These are phyloP conservation scores for Keiferia lycopersicella DNA, from an alignment of 2,888 invertebrate species.

Conservation along the genomic window DNA sequence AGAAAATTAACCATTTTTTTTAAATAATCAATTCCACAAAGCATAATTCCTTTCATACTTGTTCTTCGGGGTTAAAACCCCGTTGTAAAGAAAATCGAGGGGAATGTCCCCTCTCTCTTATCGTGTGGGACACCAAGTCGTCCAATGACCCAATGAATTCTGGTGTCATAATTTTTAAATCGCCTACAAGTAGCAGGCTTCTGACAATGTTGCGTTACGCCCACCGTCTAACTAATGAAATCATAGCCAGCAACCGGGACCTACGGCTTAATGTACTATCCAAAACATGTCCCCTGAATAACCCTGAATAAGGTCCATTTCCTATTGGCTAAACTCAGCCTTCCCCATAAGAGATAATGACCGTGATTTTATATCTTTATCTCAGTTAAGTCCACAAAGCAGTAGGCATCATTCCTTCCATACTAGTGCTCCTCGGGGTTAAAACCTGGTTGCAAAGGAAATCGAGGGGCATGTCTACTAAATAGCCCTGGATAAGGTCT, in stretches of 20 bases:
- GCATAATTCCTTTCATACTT: conserved; percentile 95
- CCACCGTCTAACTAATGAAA: no score
- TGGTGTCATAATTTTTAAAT: no score
- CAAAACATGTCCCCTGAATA: conserved; percentile 92
- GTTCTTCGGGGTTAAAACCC: conserved; percentile 91
- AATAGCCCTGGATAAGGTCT: conserved; percentile 89
- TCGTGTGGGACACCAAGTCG: no score
- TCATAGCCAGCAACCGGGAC: no score
- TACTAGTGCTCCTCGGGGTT: conserved; percentile 90
- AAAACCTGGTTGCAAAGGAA: conserved; percentile 94
- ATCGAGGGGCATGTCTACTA: conserved; percentile 93
- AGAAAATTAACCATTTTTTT: no score
- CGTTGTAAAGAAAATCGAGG: conserved; percentile 92
- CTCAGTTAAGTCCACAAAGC: conserved; percentile 88
- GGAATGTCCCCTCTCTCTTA: conserved; percentile 96
- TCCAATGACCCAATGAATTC: no score
- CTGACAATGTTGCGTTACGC: no score
- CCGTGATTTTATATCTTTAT: no score
- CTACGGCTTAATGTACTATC: no score
- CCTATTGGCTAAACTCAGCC: conserved; percentile 85
- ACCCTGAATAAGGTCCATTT: conserved; percentile 90
- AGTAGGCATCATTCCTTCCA: conserved; percentile 96
- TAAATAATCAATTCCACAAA: conserved; percentile 94
- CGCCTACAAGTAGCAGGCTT: no score
- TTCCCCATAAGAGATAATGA: conserved; percentile 79